Percentiles rank a stretch among this genome's conserved stretches.
Conservation (phyloP, 2,113 vertebrate genomes). For the Dipodomys ordii region DNA sequence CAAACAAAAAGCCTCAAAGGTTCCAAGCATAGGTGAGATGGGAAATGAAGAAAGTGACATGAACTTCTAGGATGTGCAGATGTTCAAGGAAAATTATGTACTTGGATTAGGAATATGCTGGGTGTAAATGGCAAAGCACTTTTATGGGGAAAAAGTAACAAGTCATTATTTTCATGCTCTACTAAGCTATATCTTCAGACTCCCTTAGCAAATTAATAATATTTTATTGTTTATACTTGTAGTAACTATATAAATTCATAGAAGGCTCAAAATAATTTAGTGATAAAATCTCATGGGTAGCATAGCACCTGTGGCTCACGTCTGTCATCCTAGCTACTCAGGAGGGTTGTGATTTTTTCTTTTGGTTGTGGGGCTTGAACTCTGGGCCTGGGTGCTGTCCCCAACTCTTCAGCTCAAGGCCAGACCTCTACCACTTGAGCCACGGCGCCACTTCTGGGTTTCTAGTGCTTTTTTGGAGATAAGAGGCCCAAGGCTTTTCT, state of each 20-base stretch:
- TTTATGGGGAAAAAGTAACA: conserved; percentile 17
- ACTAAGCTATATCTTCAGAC: neutral
- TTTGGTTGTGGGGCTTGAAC: no score
- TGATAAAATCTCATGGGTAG: neutral
- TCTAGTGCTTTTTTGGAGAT: no score
- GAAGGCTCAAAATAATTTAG: conserved; percentile 6
- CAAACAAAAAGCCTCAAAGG: neutral
- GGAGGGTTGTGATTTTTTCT: no score
- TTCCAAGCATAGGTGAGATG: neutral
- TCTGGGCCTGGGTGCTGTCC: no score
- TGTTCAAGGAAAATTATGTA: neutral
- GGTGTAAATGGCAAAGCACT: neutral
- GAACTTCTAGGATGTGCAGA: neutral
- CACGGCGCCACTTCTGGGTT: no score
- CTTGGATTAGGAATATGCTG: neutral
- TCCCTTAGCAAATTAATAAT: conserved; percentile 47
- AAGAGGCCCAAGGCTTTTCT: no score
- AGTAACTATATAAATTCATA: neutral
- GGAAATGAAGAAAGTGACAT: neutral
- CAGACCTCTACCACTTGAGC: no score
- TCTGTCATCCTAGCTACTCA: no score
- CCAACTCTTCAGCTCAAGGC: no score
- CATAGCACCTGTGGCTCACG: no score
- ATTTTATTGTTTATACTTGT: conserved; percentile 30
- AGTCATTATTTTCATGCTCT: neutral